Evolutionary conservation across 37 sponge, comb jelly and placozoan genomes (phyloP).

Genomic region (Bolinopsis microptera): DNA sequence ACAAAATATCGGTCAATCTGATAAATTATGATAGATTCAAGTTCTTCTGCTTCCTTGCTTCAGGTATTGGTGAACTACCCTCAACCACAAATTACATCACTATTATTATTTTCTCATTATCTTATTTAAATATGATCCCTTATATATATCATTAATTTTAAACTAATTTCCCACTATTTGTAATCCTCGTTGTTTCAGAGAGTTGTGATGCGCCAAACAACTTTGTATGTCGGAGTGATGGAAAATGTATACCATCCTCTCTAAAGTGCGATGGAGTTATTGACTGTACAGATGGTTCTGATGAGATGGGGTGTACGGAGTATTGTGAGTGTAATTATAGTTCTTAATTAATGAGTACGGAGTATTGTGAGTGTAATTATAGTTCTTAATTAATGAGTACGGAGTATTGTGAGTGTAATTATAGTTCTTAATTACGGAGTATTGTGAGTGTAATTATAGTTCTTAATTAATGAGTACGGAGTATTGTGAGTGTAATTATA

Average conservation of each 20-base stretch:
- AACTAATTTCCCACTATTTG: too few species aligned
- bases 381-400: not conserved
- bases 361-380: not conserved
- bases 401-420: not conserved
- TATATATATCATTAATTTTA: too few species aligned
- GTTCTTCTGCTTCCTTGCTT: too few species aligned
- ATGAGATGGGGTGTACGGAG: slow-evolving; percentile 15
- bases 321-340: slow-evolving; percentile 26
- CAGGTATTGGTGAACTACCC: too few species aligned
- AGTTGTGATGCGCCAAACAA: not conserved
- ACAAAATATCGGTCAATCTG: too few species aligned
- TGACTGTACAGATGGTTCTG: not conserved
- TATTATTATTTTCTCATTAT: not conserved
- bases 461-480: too few species aligned
- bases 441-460: not conserved
- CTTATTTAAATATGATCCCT: too few species aligned
- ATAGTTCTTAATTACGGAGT: not conserved
- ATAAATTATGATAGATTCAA: too few species aligned
- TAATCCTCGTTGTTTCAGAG: not conserved
- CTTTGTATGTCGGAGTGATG: not conserved
- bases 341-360: not conserved
- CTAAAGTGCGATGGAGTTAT: not conserved
- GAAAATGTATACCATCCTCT: not conserved
- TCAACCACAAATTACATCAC: too few species aligned
- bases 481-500: not conserved